A percentile compares a stretch with the other conserved stretches of the same genome.
phyloP scores from a whole-genome alignment of 2,888 invertebrate genomes.

The Gymnosoma rotundatum region DNA sequence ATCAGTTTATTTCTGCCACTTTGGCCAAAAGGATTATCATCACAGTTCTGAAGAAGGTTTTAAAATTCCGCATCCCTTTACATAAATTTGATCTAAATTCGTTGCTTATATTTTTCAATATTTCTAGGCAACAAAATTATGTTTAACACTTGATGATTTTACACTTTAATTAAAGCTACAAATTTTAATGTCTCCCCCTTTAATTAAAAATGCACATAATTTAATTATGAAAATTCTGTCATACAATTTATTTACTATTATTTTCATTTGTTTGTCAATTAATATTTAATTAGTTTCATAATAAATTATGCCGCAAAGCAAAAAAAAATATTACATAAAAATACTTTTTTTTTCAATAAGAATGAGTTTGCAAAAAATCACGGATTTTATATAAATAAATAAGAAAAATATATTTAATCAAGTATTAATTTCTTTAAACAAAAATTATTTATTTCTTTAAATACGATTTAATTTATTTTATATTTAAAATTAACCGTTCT shows the following conservation, averaged over 20 bases:
- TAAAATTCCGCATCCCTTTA: too few species aligned
- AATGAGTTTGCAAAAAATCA: neutral
- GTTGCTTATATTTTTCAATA: too few species aligned
- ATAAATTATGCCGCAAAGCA: conserved; percentile 46
- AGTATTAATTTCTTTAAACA: neutral
- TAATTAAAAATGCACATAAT: conserved; percentile 23
- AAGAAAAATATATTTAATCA: neutral
- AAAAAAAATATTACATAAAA: neutral
- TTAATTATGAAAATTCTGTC: conserved; percentile 52
- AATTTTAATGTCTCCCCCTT: neutral
- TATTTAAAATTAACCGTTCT: conserved; percentile 52
- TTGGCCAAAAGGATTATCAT: too few species aligned
- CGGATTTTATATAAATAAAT: neutral
- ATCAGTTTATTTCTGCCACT: too few species aligned
- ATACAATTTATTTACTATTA: conserved; percentile 26
- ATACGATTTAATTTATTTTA: conserved; percentile 26
- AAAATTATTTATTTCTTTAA: neutral
- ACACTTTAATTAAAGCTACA: neutral
- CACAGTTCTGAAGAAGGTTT: too few species aligned
- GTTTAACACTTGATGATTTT: too few species aligned
- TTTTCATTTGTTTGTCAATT: conserved; percentile 43
- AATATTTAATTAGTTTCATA: conserved; percentile 55
- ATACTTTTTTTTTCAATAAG: neutral
- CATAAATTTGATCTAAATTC: too few species aligned
- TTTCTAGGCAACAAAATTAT: too few species aligned